A percentile compares a stretch with the other conserved stretches of the same genome.
phyloP scores from a whole-genome alignment of 2,113 vertebrate genomes.

The Camelus dromedarius region DNA sequence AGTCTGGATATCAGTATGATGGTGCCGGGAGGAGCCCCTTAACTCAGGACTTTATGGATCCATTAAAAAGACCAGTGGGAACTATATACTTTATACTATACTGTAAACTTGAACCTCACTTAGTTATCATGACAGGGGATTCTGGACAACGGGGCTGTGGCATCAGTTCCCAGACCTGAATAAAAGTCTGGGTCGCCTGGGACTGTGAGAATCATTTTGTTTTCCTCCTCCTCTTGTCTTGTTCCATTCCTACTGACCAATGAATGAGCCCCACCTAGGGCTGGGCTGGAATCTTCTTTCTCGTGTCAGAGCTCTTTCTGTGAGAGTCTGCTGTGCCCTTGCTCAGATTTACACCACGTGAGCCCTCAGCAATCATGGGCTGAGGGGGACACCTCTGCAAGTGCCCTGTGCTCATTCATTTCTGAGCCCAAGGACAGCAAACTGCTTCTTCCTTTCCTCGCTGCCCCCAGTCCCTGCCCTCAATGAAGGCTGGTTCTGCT shows the following conservation, averaged over 20 bases:
- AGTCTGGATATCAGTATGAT: neutral
- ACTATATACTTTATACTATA: slow-evolving; percentile 12
- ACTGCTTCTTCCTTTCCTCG: neutral
- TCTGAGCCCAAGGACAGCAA: neutral
- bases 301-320: neutral
- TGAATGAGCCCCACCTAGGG: too few relatives aligned
- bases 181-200: neutral
- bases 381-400: too few relatives aligned
- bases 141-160: neutral
- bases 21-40: slow-evolving; percentile 61
- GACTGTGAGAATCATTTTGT: neutral
- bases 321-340: neutral
- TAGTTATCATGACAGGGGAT: slow-evolving; percentile 20
- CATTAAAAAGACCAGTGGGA: slow-evolving; percentile 49
- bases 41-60: slow-evolving; percentile 67
- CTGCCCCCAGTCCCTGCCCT: neutral
- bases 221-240: neutral
- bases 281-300: neutral
- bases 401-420: neutral
- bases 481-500: neutral
- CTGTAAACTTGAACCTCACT: slow-evolving; percentile 46
- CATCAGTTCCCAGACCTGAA: neutral
- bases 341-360: fast-evolving
- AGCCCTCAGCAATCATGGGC: neutral
- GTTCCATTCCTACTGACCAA: neutral